phyloP scores from a whole-genome alignment of 2,797 vertebrate genomes.

The Novumbra hubbsi region DNA sequence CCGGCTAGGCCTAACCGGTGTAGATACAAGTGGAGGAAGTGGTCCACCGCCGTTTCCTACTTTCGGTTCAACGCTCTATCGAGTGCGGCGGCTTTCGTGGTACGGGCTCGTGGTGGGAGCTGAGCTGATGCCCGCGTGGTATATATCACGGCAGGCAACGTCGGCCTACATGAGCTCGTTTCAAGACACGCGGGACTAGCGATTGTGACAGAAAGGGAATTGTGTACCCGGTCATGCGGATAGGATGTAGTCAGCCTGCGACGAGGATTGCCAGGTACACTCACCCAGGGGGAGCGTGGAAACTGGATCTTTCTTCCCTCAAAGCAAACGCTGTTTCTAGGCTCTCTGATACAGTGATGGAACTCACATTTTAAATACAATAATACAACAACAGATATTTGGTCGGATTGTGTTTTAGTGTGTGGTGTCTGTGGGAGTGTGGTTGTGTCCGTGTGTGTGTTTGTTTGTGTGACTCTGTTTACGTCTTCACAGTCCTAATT shows the following conservation, averaged over 20 bases:
- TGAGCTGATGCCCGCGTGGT: neutral
- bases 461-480: neutral
- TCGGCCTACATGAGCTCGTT: neutral
- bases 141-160: neutral
- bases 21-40: neutral
- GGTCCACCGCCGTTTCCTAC: neutral
- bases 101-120: neutral
- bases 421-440: conserved; percentile 1
- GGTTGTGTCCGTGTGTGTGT: neutral
- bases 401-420: neutral
- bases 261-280: neutral
- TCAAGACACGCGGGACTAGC: neutral
- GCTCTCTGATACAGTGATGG: too few species aligned
- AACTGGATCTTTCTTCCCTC: too few species aligned
- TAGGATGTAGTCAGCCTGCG: neutral
- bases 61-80: neutral
- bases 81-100: neutral
- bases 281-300: neutral
- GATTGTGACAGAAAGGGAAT: neutral
- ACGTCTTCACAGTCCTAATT: too few species aligned
- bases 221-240: neutral
- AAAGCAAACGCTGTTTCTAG: too few species aligned
- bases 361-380: too few species aligned
- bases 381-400: neutral
- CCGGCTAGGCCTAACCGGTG: neutral